Evolutionary conservation across 2,113 vertebrate genomes (phyloP).

Genomic region (Elachura formosa): DNA sequence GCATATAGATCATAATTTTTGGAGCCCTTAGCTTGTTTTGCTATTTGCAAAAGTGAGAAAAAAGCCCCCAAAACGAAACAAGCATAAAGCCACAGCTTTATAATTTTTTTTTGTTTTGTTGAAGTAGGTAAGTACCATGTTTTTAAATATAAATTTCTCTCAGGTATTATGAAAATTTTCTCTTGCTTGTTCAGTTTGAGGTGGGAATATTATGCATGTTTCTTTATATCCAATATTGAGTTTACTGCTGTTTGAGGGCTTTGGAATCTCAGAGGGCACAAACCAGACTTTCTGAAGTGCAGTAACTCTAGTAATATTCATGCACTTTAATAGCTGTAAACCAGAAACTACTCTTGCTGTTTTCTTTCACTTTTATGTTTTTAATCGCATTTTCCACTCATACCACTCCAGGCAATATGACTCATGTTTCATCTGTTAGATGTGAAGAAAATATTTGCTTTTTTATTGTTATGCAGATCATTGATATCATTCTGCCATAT

Average conservation of each 20-base stretch:
- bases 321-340: slow-evolving; percentile 19
- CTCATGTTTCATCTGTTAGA: slow-evolving; percentile 35
- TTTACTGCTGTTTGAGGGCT: slow-evolving; percentile 24
- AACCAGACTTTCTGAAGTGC: slow-evolving; percentile 14
- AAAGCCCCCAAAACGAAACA: accelerated
- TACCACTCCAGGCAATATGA: background rate
- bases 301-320: slow-evolving; percentile 30
- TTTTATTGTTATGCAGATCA: slow-evolving; percentile 40
- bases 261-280: slow-evolving; percentile 35
- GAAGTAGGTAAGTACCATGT: background rate
- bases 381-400: slow-evolving; percentile 34
- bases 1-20: background rate
- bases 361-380: slow-evolving; percentile 45
- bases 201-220: background rate
- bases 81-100: background rate
- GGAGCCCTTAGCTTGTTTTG: background rate
- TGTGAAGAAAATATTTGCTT: slow-evolving; percentile 41
- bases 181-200: background rate
- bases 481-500: slow-evolving; percentile 10
- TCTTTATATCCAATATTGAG: background rate
- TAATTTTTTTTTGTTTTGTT: background rate
- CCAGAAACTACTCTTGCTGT: background rate
- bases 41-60: background rate
- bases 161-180: slow-evolving; percentile 4
- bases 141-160: background rate